These are phyloP conservation scores for Lepeophtheirus nordmannii DNA, from an alignment of 2,888 invertebrate species.

Conservation along the genomic window DNA sequence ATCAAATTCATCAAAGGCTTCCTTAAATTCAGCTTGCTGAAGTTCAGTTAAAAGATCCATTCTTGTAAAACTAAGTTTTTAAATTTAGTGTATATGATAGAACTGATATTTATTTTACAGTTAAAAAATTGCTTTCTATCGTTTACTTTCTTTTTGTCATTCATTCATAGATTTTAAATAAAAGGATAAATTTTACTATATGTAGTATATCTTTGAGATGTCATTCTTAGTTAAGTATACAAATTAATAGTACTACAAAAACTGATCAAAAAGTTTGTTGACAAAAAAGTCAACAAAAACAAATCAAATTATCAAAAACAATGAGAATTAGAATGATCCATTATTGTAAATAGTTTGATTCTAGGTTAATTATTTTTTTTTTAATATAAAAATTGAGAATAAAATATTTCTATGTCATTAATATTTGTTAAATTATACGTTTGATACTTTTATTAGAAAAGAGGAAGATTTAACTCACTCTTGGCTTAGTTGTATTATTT, in stretches of 20 bases:
- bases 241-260: neutral
- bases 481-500: too few relatives aligned
- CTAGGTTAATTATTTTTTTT: too few relatives aligned
- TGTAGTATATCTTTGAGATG: neutral
- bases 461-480: too few relatives aligned
- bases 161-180: neutral
- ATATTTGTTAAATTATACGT: too few relatives aligned
- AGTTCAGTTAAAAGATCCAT: conserved; percentile 21
- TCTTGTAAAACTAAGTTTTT: neutral
- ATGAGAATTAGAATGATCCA: too few relatives aligned
- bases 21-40: conserved; percentile 20
- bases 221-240: neutral
- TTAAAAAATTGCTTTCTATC: neutral
- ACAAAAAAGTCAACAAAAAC: too few relatives aligned
- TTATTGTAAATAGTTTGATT: too few relatives aligned
- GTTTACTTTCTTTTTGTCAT: neutral
- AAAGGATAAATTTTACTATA: neutral
- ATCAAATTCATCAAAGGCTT: conserved; percentile 24
- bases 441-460: too few relatives aligned
- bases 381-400: too few relatives aligned
- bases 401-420: too few relatives aligned
- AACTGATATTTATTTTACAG: neutral
- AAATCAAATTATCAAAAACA: too few relatives aligned
- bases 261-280: too few relatives aligned
- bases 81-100: neutral